Conservation (phyloP, 2,113 vertebrate species). For the Pterocles gutturalis region DNA sequence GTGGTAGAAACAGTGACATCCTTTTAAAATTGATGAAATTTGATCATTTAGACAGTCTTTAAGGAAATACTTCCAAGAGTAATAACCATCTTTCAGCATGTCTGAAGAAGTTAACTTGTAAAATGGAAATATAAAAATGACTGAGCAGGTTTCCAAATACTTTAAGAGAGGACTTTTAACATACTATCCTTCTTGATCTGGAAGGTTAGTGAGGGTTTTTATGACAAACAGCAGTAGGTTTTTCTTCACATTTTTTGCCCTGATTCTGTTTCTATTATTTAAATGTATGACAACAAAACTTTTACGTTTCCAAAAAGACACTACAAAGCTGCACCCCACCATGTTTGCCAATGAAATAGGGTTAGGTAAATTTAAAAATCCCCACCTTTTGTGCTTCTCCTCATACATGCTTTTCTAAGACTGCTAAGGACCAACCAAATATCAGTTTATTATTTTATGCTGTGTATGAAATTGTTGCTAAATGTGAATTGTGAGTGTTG, state of each 20-base stretch:
- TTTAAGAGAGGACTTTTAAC: neutral
- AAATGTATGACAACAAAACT: neutral
- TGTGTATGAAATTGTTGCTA: neutral
- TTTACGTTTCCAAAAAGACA: neutral
- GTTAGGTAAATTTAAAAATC: neutral
- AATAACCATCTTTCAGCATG: neutral
- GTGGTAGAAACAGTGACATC: neutral
- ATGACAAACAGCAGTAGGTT: neutral
- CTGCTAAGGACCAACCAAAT: neutral
- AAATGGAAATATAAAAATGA: neutral
- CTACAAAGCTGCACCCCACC: accelerated
- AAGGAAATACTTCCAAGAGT: neutral
- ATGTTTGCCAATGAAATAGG: neutral
- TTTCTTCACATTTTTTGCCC: neutral
- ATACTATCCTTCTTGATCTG: neutral
- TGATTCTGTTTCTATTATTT: neutral
- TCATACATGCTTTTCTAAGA: neutral
- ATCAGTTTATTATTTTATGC: neutral
- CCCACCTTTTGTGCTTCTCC: neutral
- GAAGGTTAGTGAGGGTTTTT: neutral
- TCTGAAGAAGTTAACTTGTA: neutral
- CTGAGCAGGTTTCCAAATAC: neutral
- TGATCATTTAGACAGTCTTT: neutral
- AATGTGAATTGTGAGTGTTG: neutral
- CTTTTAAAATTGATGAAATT: neutral